phyloP scores from a whole-genome alignment of 1,140 invertebrate genomes.

The Laupala kohalensis region DNA sequence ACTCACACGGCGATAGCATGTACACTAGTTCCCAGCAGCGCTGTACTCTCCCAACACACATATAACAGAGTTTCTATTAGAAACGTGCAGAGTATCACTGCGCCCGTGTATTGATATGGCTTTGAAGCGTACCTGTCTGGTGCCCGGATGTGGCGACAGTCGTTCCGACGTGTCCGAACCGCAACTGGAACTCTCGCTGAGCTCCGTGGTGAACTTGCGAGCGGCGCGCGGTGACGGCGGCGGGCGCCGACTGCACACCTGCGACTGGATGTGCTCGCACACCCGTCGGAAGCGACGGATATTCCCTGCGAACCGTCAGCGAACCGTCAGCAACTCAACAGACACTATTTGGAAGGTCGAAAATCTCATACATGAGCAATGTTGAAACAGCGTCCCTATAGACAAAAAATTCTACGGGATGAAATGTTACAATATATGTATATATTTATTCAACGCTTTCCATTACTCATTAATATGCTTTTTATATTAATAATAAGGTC shows the following conservation, averaged over 20 bases:
- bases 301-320: conserved; percentile 68
- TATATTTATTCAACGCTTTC: too few relatives aligned
- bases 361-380: too few relatives aligned
- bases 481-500: too few relatives aligned
- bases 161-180: conserved; percentile 70
- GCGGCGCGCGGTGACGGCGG: conserved; percentile 56
- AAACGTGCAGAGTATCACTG: neutral
- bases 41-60: neutral
- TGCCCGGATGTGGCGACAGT: conserved; percentile 45
- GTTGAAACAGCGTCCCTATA: too few relatives aligned
- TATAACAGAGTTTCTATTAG: neutral
- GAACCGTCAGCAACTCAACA: too few relatives aligned
- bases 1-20: neutral
- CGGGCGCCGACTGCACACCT: conserved; percentile 60
- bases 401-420: too few relatives aligned
- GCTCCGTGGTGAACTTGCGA: conserved; percentile 49
- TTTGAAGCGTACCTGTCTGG: conserved; percentile 29
- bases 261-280: conserved; percentile 89
- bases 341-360: too few relatives aligned
- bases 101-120: neutral
- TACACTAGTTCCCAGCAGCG: neutral
- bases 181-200: conserved; percentile 68
- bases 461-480: too few relatives aligned
- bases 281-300: conserved; percentile 87
- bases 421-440: too few relatives aligned